Percentiles rank a stretch among this genome's conserved stretches.
These are phyloP conservation scores for Pterophyllum scalare DNA, from an alignment of 2,113 vertebrate species.

Conservation along the genomic window DNA sequence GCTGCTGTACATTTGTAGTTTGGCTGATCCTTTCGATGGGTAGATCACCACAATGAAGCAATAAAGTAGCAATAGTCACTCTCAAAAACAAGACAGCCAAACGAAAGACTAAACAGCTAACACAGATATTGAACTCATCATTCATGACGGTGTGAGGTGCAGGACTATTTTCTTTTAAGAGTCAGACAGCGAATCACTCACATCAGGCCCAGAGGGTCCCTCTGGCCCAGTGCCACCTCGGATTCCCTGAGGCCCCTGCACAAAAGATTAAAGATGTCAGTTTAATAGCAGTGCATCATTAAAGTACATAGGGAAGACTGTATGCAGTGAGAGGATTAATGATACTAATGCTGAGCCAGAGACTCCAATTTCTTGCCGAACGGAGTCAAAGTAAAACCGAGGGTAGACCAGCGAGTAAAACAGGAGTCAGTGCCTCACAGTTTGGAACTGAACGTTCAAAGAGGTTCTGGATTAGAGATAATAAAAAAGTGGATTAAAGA, in stretches of 20 bases:
- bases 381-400: conserved; percentile 22
- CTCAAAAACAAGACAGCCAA: not conserved
- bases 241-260: conserved; percentile 82
- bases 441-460: conserved; percentile 23
- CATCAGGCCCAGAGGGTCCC: conserved; percentile 82
- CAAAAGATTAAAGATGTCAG: conserved; percentile 22
- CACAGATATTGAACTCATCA: not conserved
- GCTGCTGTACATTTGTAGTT: not conserved
- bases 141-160: not conserved
- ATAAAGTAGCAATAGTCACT: not conserved
- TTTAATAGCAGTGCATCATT: not conserved
- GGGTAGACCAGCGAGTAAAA: not conserved
- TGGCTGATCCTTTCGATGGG: not conserved
- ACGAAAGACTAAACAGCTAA: not conserved
- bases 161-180: not conserved
- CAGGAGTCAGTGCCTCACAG: not conserved
- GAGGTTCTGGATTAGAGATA: conserved; percentile 28
- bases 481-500: conserved; percentile 34
- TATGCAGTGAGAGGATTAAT: not conserved
- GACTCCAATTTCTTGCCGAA: conserved; percentile 8
- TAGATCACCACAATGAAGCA: not conserved
- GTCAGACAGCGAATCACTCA: conserved; percentile 66
- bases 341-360: conserved; percentile 11
- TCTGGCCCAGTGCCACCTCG: conserved; percentile 81
- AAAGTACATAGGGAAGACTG: not conserved